Base-by-base conservation (phyloP, 2,113 vertebrate genomes). In the Cyprinus carpio region DNA sequence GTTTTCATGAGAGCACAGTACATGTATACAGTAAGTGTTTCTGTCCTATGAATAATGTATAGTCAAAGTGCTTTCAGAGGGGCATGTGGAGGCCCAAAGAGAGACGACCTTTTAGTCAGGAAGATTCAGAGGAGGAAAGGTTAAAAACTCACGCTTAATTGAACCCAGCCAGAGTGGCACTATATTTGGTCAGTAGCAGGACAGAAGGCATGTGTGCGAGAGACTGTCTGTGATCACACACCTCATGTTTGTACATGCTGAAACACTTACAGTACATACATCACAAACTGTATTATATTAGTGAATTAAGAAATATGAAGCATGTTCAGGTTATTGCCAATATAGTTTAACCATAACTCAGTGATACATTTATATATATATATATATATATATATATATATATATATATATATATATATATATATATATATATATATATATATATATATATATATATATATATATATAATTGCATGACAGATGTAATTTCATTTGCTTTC, bases 91-190 rank as follows among this genome's bases (percentile, higher is more conserved):
- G 56, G 16, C 75, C 75, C 46, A 54, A 27, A 56, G 75, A 78
- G 54, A 75, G n/a, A 11, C 72, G 43, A 60, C 75, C 75, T 76
- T 82, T 87, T 67, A 76, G 56, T 18, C 29, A 27, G 43, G 27
- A 34, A 20, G 51, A 78, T 58, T 78, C 75, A 64, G 62, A 46
- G 46, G 37, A 83, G 43, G 76, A 87, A 84, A 79, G 81, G 79
- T 71, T 75, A 84, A 85, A 64, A 76, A 85, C 60, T 85, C 82
- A 81, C 25, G 56, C 75, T 56, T 83, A 88, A 86, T 83, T 86
- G 76, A 88, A 88, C 87, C 75, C 75, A 80, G 81, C 75, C 64
- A 83, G 80, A 83, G 87, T 65, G 37, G 60, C 80, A 62, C 84
- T 65, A 85, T 51, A 85, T 88, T 74, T 83, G 84, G 54, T 72